Evolutionary conservation across 2,888 invertebrate species (phyloP).

Genomic region (Eremobia ochroleuca): DNA sequence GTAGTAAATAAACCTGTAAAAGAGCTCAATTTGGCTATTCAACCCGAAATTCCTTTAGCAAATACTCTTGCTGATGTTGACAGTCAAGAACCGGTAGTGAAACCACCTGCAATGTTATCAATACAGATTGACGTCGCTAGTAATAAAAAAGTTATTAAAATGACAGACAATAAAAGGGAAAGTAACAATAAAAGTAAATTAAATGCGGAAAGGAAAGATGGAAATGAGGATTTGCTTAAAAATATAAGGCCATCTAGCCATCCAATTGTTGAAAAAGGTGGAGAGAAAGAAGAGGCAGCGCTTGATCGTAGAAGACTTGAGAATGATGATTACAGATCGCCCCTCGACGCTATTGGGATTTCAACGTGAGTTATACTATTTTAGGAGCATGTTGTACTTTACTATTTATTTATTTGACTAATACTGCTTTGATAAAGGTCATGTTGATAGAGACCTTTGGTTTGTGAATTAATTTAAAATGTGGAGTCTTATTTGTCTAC

Average conservation of each 20-base stretch:
- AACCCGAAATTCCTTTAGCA: conserved; percentile 68
- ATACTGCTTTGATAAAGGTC: conserved; percentile 1
- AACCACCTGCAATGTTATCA: conserved; percentile 73
- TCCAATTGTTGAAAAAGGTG: conserved; percentile 66
- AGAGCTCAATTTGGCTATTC: conserved; percentile 70
- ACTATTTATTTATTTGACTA: background rate
- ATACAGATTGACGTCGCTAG: conserved; percentile 79
- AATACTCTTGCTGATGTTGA: background rate
- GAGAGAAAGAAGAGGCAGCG: conserved; percentile 43
- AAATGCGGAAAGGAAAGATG: conserved; percentile 25
- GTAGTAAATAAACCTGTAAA: conserved; percentile 76
- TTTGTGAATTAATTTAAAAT: conserved; percentile 16
- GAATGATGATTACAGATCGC: conserved; percentile 84
- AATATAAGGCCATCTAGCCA: conserved; percentile 51
- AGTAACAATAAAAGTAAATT: conserved; percentile 44
- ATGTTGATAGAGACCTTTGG: background rate
- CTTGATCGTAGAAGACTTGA: conserved; percentile 47
- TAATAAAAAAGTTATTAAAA: conserved; percentile 81
- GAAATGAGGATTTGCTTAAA: conserved; percentile 46
- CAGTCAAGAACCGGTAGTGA: conserved; percentile 22
- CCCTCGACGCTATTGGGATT: conserved; percentile 81
- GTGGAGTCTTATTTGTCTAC: conserved; percentile 9
- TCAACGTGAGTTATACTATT: conserved; percentile 78
- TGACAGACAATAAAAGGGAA: conserved; percentile 70
- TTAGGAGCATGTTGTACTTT: conserved; percentile 19